A percentile compares a stretch with the other conserved stretches of the same genome.
Conservation (phyloP, 2,797 vertebrate genomes). For the Melopsittacus undulatus region DNA sequence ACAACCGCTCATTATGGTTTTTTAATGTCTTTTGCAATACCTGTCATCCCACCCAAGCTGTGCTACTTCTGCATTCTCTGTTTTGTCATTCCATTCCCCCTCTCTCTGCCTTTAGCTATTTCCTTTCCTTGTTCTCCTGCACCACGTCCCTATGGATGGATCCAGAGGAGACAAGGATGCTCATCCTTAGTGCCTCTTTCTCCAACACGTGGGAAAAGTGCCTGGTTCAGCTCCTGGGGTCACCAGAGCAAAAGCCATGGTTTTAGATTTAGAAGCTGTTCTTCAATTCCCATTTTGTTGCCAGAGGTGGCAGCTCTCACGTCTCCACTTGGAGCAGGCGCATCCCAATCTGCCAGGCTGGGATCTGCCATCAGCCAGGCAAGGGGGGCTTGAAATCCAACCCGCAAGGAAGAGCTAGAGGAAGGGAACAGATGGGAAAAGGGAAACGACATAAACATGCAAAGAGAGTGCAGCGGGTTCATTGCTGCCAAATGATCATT, state of each 20-base stretch:
- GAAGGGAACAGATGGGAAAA: slow-evolving; percentile 43
- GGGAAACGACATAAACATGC: background rate
- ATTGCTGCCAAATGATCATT: background rate
- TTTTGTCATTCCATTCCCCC: background rate
- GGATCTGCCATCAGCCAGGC: background rate
- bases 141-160: fast-evolving
- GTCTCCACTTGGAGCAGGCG: fast-evolving
- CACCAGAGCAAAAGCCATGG: background rate
- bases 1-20: fast-evolving
- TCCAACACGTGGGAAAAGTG: fast-evolving
- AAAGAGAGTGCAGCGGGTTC: background rate
- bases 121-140: background rate
- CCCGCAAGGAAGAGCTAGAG: background rate
- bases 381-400: background rate
- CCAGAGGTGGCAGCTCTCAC: background rate
- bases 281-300: background rate
- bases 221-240: background rate
- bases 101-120: background rate
- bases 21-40: background rate
- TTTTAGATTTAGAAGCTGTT: background rate
- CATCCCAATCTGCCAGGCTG: background rate
- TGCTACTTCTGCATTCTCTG: fast-evolving
- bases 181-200: background rate
- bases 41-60: background rate
- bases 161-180: fast-evolving